phyloP scores from a whole-genome alignment of 2,113 vertebrate genomes.

The Catharus bicknelli region DNA sequence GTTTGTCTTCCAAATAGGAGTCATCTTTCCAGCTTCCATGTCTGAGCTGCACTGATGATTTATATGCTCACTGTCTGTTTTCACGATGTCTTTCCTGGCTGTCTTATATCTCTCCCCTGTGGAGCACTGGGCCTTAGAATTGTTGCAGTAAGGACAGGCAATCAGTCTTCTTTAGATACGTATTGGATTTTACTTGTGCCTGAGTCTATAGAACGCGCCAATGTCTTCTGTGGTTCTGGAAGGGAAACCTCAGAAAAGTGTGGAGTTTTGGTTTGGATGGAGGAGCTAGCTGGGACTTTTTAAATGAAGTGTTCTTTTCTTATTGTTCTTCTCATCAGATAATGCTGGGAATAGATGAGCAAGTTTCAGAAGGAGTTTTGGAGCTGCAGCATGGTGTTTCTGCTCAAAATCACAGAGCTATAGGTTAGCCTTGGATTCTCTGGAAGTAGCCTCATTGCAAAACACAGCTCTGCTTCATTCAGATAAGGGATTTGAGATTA shows the following conservation, averaged over 20 bases:
- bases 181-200: conserved; percentile 41
- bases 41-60: conserved; percentile 47
- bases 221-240: conserved; percentile 55
- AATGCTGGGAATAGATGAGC: conserved; percentile 11
- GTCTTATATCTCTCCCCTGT: conserved; percentile 43
- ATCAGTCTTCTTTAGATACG: conserved; percentile 47
- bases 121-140: conserved; percentile 42
- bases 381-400: background rate
- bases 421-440: background rate
- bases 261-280: conserved; percentile 43
- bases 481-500: background rate
- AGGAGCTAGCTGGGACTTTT: background rate
- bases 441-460: background rate
- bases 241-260: conserved; percentile 20
- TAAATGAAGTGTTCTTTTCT: conserved; percentile 1
- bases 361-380: conserved; percentile 32
- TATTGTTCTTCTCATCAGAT: conserved; percentile 48
- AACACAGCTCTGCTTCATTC: background rate
- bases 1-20: conserved; percentile 41
- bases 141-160: conserved; percentile 34
- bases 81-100: conserved; percentile 40
- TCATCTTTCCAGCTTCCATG: conserved; percentile 23
- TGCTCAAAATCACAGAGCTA: conserved; percentile 10
- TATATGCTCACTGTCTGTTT: conserved; percentile 43
- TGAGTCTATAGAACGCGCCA: conserved; percentile 1